phyloP scores from a whole-genome alignment of 2,888 invertebrate genomes.

The Thereva nobilitata region DNA sequence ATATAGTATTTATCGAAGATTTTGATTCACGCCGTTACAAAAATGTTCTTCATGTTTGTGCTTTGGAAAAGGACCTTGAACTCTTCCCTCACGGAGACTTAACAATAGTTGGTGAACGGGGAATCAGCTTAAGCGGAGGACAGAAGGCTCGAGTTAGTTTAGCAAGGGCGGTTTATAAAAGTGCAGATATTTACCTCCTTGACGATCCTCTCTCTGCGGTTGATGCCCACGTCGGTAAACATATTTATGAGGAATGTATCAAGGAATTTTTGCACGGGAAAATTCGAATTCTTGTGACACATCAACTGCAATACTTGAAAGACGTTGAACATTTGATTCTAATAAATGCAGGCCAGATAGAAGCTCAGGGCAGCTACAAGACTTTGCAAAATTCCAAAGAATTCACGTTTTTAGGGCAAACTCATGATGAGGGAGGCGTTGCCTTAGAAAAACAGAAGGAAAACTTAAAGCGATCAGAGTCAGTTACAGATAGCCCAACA shows the following conservation, averaged over 20 bases:
- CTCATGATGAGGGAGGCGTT: constrained; percentile 50
- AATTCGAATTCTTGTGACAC: constrained; percentile 73
- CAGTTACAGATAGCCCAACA: constrained; percentile 6
- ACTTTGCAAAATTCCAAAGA: constrained; percentile 63
- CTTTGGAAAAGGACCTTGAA: constrained; percentile 68
- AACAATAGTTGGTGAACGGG: constrained; percentile 67
- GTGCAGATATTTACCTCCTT: constrained; percentile 74
- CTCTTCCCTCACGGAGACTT: constrained; percentile 62
- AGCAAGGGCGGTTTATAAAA: constrained; percentile 74
- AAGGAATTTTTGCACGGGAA: constrained; percentile 64
- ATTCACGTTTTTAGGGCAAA: constrained; percentile 55
- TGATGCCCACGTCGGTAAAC: constrained; percentile 75
- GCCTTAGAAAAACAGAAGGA: constrained; percentile 51
- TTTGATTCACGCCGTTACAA: constrained; percentile 63
- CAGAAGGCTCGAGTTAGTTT: constrained; percentile 77
- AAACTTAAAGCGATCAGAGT: constrained; percentile 47
- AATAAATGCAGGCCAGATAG: constrained; percentile 59
- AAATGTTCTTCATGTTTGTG: constrained; percentile 64
- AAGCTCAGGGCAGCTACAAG: constrained; percentile 55
- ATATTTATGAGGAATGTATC: constrained; percentile 75
- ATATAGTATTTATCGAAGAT: constrained; percentile 84
- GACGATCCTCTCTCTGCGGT: constrained; percentile 82
- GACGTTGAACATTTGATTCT: constrained; percentile 62
- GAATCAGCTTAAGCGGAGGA: constrained; percentile 73
- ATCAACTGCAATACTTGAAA: constrained; percentile 68